Conservation (phyloP, 1,140 invertebrate genomes). For the Olivierus martensii region DNA sequence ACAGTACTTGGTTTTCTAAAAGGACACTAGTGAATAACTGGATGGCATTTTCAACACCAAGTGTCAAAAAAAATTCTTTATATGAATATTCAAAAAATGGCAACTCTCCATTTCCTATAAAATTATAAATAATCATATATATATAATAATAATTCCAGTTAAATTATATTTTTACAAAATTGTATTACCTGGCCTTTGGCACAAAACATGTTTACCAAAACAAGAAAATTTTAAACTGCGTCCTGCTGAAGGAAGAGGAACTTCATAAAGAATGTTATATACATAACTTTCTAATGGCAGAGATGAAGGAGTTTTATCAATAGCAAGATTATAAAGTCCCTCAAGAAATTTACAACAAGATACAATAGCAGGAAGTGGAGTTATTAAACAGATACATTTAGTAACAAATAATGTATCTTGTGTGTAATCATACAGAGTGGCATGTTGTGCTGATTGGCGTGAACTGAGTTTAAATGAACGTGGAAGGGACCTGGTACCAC, state of each 20-base stretch:
- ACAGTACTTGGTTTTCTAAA: slow-evolving; percentile 89
- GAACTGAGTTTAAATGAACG: slow-evolving; percentile 73
- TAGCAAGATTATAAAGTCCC: slow-evolving; percentile 65
- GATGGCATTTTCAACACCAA: slow-evolving; percentile 80
- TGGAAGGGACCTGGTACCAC: slow-evolving; percentile 61
- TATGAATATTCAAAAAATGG: slow-evolving; percentile 89
- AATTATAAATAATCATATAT: not conserved
- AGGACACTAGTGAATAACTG: slow-evolving; percentile 91
- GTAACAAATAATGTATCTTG: slow-evolving; percentile 88
- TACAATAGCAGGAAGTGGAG: slow-evolving; percentile 70
- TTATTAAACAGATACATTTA: slow-evolving; percentile 85
- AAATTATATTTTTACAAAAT: slow-evolving; percentile 1
- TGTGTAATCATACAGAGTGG: slow-evolving; percentile 69
- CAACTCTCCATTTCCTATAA: slow-evolving; percentile 49
- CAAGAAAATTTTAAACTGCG: slow-evolving; percentile 66
- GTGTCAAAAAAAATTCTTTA: slow-evolving; percentile 65
- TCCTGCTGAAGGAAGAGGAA: slow-evolving; percentile 73
- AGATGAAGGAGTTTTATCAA: slow-evolving; percentile 12
- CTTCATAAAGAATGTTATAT: slow-evolving; percentile 88
- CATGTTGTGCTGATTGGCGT: slow-evolving; percentile 42
- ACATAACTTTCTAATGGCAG: slow-evolving; percentile 78
- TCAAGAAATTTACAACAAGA: slow-evolving; percentile 69
- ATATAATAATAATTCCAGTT: too few relatives aligned
- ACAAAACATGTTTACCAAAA: slow-evolving; percentile 29
- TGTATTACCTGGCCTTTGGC: slow-evolving; percentile 34